phyloP scores from a whole-genome alignment of 2,113 vertebrate species.

The Bettongia penicillata region DNA sequence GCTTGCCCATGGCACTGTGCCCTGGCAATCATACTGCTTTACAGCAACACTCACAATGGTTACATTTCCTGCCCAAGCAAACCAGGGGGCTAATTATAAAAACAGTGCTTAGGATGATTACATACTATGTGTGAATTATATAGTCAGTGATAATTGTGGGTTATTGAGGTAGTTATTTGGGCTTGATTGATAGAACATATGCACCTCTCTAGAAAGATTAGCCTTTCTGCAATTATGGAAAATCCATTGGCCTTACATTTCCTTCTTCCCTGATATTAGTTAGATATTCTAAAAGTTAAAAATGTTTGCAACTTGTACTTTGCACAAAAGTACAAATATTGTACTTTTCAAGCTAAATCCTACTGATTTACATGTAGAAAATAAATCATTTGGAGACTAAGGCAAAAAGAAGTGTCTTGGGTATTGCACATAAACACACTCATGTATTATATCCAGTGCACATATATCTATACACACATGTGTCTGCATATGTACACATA shows the following conservation, averaged over 20 bases:
- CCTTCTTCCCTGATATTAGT: slow-evolving; percentile 1
- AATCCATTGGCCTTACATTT: neutral
- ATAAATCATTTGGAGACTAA: neutral
- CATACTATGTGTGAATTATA: slow-evolving; percentile 75
- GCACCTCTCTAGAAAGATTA: slow-evolving; percentile 22
- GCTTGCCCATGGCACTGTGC: slow-evolving; percentile 39
- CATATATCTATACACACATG: too few relatives aligned
- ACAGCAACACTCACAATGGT: slow-evolving; percentile 45
- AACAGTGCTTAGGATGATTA: slow-evolving; percentile 71
- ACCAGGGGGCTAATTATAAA: slow-evolving; percentile 67
- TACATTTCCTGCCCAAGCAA: slow-evolving; percentile 44
- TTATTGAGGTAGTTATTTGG: slow-evolving; percentile 67
- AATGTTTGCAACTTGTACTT: neutral
- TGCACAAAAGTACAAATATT: too few relatives aligned
- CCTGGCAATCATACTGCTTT: slow-evolving; percentile 51
- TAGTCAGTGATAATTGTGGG: slow-evolving; percentile 66
- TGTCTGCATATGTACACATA: too few relatives aligned
- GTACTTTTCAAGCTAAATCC: neutral
- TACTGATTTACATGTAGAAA: neutral
- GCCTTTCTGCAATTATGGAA: neutral
- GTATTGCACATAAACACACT: too few relatives aligned
- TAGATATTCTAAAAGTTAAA: neutral
- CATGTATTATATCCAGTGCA: too few relatives aligned
- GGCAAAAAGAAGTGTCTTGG: neutral
- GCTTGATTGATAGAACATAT: slow-evolving; percentile 67